These are phyloP conservation scores for Elymnias hypermnestra DNA, from an alignment of 1,140 invertebrate species.

Conservation along the genomic window DNA sequence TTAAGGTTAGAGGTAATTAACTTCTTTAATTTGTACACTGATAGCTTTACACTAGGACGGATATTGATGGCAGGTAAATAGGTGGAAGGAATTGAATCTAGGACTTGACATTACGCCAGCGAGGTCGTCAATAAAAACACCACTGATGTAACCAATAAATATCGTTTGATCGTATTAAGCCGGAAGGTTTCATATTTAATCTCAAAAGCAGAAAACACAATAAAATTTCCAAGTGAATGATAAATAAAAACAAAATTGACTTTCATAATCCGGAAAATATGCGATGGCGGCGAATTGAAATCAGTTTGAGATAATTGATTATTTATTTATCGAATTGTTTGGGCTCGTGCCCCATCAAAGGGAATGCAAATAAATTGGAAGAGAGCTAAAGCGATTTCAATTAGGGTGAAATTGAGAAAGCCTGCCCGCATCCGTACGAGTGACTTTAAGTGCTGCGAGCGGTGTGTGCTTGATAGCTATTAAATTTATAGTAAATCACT, in stretches of 20 bases:
- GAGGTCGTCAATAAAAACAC: too few relatives aligned
- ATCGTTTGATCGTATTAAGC: too few relatives aligned
- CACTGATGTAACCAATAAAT: too few relatives aligned
- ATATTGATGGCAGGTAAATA: too few relatives aligned
- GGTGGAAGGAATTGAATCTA: too few relatives aligned
- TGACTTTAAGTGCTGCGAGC: constrained; percentile 8
- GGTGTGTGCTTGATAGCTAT: constrained; percentile 10
- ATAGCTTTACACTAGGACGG: too few relatives aligned
- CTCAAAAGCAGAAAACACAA: too few relatives aligned
- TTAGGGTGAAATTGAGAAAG: constrained; percentile 52
- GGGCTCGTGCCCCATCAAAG: constrained; percentile 52
- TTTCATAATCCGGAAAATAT: constrained; percentile 15
- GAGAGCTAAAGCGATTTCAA: constrained; percentile 48
- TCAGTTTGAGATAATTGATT: constrained; percentile 58
- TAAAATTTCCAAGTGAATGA: neutral
- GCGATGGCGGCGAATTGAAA: constrained; percentile 32
- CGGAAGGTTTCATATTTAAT: too few relatives aligned
- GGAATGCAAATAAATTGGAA: constrained; percentile 67
- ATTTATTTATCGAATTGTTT: constrained; percentile 61
- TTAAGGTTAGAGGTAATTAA: too few relatives aligned
- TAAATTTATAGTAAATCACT: too few relatives aligned
- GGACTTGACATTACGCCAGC: too few relatives aligned
- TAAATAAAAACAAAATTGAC: constrained; percentile 1
- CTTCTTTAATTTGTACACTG: too few relatives aligned
- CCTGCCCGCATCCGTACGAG: constrained; percentile 2